Evolutionary conservation across 2,888 invertebrate species (phyloP).

Genomic region (Caenorhabditis imperialis): DNA sequence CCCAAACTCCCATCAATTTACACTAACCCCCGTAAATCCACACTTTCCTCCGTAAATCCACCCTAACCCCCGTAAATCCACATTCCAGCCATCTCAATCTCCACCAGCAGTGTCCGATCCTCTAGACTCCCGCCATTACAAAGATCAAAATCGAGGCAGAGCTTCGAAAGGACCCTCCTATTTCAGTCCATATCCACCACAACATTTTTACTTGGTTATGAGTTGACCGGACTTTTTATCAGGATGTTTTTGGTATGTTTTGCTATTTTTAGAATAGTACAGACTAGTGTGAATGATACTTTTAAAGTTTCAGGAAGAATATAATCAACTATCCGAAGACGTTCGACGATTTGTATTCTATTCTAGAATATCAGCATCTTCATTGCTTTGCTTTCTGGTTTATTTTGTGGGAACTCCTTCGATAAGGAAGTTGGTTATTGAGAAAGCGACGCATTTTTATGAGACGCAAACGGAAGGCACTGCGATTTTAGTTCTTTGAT

Average conservation of each 20-base stretch:
- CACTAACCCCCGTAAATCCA: no score
- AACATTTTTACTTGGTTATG: slow-evolving; percentile 25
- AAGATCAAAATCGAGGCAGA: slow-evolving; percentile 11
- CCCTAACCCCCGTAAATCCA: no score
- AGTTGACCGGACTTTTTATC: slow-evolving; percentile 32
- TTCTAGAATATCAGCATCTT: slow-evolving; percentile 28
- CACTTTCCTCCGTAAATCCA: no score
- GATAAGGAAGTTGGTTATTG: slow-evolving; percentile 25
- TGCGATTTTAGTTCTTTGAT: no score
- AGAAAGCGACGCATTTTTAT: slow-evolving; percentile 17
- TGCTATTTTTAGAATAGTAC: no score
- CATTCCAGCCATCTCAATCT: not conserved
- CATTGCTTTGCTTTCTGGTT: slow-evolving; percentile 23
- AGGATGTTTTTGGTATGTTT: slow-evolving; percentile 19
- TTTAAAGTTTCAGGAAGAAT: slow-evolving; percentile 22
- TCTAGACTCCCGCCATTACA: no score
- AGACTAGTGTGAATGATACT: no score
- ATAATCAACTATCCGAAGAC: slow-evolving; percentile 15
- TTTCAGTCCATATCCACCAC: slow-evolving; percentile 38
- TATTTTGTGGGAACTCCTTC: slow-evolving; percentile 33
- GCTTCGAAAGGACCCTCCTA: slow-evolving; percentile 31
- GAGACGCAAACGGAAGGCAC: no score
- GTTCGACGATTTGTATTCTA: slow-evolving; percentile 26
- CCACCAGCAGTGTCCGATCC: slow-evolving; percentile 6
- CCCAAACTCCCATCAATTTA: no score